Percentiles rank a stretch among this genome's conserved stretches.
Evolutionary conservation across 2,113 vertebrate genomes (phyloP).

Genomic region (Lagopus muta): DNA sequence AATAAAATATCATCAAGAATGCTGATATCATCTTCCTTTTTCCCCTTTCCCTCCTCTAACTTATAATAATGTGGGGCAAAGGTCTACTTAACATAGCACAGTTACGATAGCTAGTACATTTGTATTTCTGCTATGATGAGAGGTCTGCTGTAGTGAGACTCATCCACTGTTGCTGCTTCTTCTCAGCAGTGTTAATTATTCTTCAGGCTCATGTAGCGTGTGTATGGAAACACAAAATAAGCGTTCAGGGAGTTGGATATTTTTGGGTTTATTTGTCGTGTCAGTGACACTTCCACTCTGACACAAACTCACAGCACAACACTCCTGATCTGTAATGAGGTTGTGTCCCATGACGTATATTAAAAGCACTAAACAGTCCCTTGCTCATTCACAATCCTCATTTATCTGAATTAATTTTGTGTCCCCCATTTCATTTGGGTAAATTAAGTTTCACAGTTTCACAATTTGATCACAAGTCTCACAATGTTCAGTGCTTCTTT

Average conservation of each 20-base stretch:
- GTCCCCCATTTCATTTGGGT: slow-evolving; percentile 64
- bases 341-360: slow-evolving; percentile 63
- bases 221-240: slow-evolving; percentile 63
- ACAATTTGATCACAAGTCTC: slow-evolving; percentile 62
- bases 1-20: slow-evolving; percentile 59
- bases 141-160: slow-evolving; percentile 67
- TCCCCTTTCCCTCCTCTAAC: slow-evolving; percentile 52
- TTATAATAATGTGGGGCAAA: slow-evolving; percentile 71
- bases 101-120: slow-evolving; percentile 66
- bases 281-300: slow-evolving; percentile 69
- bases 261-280: slow-evolving; percentile 64
- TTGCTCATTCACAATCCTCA: slow-evolving; percentile 64
- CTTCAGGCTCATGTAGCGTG: slow-evolving; percentile 61
- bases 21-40: slow-evolving; percentile 62
- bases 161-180: slow-evolving; percentile 58
- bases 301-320: slow-evolving; percentile 54
- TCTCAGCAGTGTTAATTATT: slow-evolving; percentile 72
- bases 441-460: slow-evolving; percentile 71
- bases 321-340: slow-evolving; percentile 69
- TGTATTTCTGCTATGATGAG: slow-evolving; percentile 70
- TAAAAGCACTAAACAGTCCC: slow-evolving; percentile 69
- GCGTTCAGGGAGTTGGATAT: slow-evolving; percentile 65
- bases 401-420: slow-evolving; percentile 74
- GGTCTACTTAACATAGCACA: slow-evolving; percentile 63
- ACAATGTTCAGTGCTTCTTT: slow-evolving; percentile 20